These are phyloP conservation scores for Taenioides sp. DNA, from an alignment of 2,797 vertebrate species.

Conservation along the genomic window DNA sequence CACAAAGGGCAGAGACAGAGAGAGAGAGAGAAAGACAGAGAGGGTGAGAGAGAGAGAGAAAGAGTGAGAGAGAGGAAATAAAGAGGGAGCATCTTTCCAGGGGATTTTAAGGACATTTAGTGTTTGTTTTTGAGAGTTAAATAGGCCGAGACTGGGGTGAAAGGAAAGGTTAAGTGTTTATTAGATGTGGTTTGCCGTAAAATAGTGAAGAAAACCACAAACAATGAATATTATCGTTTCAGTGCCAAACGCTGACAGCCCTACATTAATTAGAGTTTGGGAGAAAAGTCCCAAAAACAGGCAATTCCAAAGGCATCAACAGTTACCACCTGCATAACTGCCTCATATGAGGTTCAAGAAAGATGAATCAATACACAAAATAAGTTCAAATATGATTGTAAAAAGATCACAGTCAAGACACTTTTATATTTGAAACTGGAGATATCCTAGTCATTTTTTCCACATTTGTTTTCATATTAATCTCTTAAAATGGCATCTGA, in stretches of 20 bases:
- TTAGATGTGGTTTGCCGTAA: conserved; percentile 8
- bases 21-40: no score
- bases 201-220: conserved; percentile 5
- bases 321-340: neutral
- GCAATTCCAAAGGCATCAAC: neutral
- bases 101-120: conserved; percentile 14
- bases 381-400: neutral
- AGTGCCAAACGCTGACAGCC: neutral
- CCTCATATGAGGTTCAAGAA: neutral
- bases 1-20: no score
- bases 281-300: neutral
- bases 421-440: conserved; percentile 14
- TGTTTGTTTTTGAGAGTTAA: conserved; percentile 9
- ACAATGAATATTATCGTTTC: neutral
- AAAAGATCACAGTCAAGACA: neutral
- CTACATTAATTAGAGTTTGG: neutral
- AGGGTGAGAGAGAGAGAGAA: no score
- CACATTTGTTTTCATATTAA: conserved; percentile 50
- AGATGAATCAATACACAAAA: neutral
- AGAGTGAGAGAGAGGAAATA: neutral
- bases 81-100: neutral
- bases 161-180: conserved; percentile 12
- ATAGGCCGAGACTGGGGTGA: conserved; percentile 4
- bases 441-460: conserved; percentile 13
- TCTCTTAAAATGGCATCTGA: conserved; percentile 40